These are phyloP conservation scores for Sturnus vulgaris DNA, from an alignment of 2,113 vertebrate species.

Conservation along the genomic window DNA sequence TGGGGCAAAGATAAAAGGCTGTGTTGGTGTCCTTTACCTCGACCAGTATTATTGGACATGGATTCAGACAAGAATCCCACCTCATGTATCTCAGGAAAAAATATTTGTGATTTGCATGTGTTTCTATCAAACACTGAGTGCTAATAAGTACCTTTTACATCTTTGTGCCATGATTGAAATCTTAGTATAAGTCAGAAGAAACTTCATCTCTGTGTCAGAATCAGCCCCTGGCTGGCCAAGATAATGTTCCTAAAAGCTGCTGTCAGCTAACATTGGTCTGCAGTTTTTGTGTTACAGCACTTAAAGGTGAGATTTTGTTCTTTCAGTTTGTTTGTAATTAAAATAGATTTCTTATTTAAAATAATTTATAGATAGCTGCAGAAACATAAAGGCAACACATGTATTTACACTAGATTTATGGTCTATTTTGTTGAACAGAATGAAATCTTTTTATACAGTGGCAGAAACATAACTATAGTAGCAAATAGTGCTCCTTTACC, in stretches of 20 bases:
- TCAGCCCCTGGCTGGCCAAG: neutral
- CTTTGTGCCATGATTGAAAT: neutral
- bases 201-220: neutral
- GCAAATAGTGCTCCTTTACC: neutral
- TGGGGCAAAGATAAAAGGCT: constrained; percentile 31
- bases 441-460: neutral
- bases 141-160: neutral
- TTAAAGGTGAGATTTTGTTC: neutral
- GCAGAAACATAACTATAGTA: neutral
- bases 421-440: neutral
- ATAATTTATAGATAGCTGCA: neutral
- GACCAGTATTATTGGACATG: neutral
- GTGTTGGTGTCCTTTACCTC: neutral
- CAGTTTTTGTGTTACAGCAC: neutral
- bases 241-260: neutral
- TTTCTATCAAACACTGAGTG: neutral
- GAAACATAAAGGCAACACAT: neutral
- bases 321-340: neutral
- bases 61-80: neutral
- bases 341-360: neutral
- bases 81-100: neutral
- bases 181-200: neutral
- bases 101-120: neutral
- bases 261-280: neutral
- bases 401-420: neutral